Base-by-base conservation (phyloP, 2,797 vertebrate species). In the Rachycentron canadum region DNA sequence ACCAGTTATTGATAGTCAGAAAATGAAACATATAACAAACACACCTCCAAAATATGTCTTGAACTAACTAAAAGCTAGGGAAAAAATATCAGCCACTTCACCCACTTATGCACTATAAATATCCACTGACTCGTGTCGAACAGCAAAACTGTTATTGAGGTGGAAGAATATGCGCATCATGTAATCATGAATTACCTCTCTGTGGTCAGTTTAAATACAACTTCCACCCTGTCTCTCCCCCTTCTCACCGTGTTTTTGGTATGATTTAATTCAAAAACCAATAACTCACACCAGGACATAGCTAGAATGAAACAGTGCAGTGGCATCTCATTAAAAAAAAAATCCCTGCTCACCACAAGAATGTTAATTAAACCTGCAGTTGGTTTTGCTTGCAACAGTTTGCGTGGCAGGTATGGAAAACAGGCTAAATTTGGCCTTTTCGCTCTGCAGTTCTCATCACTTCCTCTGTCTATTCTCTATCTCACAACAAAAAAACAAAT, bases 341-440 rank as follows among this genome's bases (percentile, higher is more conserved):
- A 69, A 36, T 47, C 19, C 7, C 26, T 21, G 11, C 36, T 23
- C 26, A 43, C 13, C 32, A 52, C 34, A 41, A 57, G 19, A 17
- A 60, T 38, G 8, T 72, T 81, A 75, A 86, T 84, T 82, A 67
- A 74, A 79, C 43, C 34, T 62, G 25, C 5, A 26, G 40, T 53
- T 59, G 36, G 45, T 73, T 71, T 57, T 62, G 30, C 21, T 61
- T 45, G 38, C 40, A 60, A 28, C 25, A 47, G 60, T 82, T 69
- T 72, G 36, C 1, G 5, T 26, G 41, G 52, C 60, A 43, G 61
- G 28, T 69, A 38, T 60, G 57, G 38, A 68, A 83, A 85, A 76
- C 19, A 79, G 41, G 43, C 43, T 70, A 79, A 77, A 79, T 80
- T 76, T 86, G 47, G 59, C 23, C 62, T 49, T n/a, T 85, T 73